Evolutionary conservation across 2,888 invertebrate genomes (phyloP).

Genomic region (Lymantria monacha): DNA sequence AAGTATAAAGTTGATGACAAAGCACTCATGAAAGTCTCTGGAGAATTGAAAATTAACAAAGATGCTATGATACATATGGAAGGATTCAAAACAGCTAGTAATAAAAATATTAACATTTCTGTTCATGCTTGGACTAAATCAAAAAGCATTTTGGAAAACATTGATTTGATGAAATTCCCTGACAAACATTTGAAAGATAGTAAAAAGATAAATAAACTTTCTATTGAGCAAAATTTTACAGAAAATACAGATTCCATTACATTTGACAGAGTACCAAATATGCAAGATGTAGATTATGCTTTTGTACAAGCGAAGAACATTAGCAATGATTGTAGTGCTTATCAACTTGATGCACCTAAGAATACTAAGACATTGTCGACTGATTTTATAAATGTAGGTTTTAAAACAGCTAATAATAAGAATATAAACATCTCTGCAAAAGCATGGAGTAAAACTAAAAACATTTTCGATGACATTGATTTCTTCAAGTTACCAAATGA

Average conservation of each 20-base stretch:
- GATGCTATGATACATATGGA: neutral
- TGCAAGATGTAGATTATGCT: neutral
- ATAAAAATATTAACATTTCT: conserved; percentile 40
- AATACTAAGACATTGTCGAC: neutral
- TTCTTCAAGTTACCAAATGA: neutral
- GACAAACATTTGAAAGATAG: neutral
- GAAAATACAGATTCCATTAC: too few relatives aligned
- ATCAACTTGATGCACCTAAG: neutral
- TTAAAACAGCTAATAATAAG: conserved; percentile 49
- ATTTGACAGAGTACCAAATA: neutral
- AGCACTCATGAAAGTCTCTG: too few relatives aligned
- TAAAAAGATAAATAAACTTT: neutral
- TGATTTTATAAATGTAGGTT: conserved; percentile 11
- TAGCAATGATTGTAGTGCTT: too few relatives aligned
- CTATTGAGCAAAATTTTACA: neutral
- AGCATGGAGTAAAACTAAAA: conserved; percentile 34
- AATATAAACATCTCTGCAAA: conserved; percentile 39
- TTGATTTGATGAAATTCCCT: neutral
- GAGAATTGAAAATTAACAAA: neutral
- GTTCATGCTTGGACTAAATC: conserved; percentile 44
- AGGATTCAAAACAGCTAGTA: conserved; percentile 50
- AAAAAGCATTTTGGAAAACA: conserved; percentile 40
- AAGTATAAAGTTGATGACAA: neutral
- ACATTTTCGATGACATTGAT: conserved; percentile 19
- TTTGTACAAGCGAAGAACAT: too few relatives aligned